Evolutionary conservation across 1,140 invertebrate genomes (phyloP).

Genomic region (Drosophila nannoptera): DNA sequence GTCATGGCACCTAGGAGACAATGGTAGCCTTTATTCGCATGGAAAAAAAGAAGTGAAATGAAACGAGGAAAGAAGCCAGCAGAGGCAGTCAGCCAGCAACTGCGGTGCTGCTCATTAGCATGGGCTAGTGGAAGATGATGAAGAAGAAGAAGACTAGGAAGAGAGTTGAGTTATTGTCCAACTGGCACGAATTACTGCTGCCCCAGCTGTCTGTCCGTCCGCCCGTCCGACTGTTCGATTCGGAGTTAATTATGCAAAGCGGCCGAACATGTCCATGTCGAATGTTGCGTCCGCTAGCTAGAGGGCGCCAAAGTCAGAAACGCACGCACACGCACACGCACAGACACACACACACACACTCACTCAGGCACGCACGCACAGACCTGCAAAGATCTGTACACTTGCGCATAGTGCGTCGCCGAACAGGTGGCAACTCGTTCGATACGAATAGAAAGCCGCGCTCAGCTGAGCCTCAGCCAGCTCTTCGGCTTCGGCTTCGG

Average conservation of each 20-base stretch:
- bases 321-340: not conserved
- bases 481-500: constrained; percentile 6
- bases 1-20: constrained; percentile 11
- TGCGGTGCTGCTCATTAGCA: constrained; percentile 9
- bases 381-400: not conserved
- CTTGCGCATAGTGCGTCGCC: constrained; percentile 7
- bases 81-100: not conserved
- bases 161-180: constrained; percentile 19
- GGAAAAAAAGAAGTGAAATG: not conserved
- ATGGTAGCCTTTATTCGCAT: not conserved
- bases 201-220: no score
- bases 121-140: not conserved
- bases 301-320: constrained; percentile 18
- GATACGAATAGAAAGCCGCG: constrained; percentile 66
- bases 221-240: constrained; percentile 22
- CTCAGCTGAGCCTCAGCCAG: constrained; percentile 19
- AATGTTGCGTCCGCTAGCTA: constrained; percentile 3
- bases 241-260: constrained; percentile 30
- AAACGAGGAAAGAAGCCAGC: not conserved
- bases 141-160: not conserved
- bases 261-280: constrained; percentile 32
- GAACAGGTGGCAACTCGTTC: constrained; percentile 63
- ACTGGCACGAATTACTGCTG: constrained; percentile 38
- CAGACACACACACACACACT: not conserved
- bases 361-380: not conserved